These are phyloP conservation scores for Tringa solitaria DNA, from an alignment of 2,113 vertebrate species.

Conservation along the genomic window DNA sequence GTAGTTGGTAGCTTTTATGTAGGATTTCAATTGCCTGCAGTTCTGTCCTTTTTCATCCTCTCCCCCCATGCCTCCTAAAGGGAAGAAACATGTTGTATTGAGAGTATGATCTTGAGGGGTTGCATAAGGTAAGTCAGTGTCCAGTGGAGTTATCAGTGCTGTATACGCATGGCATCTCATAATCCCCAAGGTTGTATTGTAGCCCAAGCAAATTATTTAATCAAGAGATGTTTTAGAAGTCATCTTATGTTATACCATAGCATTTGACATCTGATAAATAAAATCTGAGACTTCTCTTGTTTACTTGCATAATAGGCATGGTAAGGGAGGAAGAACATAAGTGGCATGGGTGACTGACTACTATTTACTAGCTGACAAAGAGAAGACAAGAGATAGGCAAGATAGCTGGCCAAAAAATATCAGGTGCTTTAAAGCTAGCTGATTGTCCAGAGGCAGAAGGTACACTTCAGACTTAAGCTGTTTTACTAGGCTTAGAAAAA, in stretches of 20 bases:
- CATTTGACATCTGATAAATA: background rate
- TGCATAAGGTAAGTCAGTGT: background rate
- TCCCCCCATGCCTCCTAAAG: background rate
- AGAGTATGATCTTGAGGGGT: background rate
- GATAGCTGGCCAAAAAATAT: background rate
- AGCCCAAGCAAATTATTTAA: background rate
- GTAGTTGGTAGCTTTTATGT: background rate
- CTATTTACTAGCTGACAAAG: background rate
- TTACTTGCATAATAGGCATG: background rate
- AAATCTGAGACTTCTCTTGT: background rate
- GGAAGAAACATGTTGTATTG: background rate
- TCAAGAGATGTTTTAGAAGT: background rate
- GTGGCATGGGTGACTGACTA: background rate
- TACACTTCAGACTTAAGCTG: background rate
- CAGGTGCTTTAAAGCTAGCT: background rate
- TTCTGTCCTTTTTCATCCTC: background rate
- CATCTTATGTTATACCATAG: background rate
- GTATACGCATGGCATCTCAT: accelerated
- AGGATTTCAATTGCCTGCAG: background rate
- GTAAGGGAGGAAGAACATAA: background rate
- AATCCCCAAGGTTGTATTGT: background rate
- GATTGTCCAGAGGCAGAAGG: background rate
- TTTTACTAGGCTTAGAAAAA: background rate
- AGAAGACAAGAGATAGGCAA: background rate
- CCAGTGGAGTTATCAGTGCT: background rate